A percentile compares a stretch with the other conserved stretches of the same genome.
These are phyloP conservation scores for Andrena trimmerana DNA, from an alignment of 2,888 invertebrate genomes.

Conservation along the genomic window DNA sequence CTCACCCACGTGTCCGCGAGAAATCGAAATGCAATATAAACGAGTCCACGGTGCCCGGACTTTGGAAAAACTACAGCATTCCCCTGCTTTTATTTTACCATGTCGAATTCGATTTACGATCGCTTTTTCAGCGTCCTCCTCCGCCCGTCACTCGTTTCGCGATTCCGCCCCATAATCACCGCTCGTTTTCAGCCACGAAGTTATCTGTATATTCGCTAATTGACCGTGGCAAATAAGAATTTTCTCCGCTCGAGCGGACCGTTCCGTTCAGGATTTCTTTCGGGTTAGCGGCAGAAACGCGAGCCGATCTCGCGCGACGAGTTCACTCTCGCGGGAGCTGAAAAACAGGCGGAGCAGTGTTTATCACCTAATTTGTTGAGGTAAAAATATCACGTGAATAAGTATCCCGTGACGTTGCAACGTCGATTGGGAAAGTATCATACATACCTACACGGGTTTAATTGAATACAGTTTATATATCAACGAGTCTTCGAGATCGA, in stretches of 20 bases:
- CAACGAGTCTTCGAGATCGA: no score
- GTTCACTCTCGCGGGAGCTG: not conserved
- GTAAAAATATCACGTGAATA: no score
- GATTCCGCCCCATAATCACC: slow-evolving; percentile 1
- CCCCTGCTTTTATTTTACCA: not conserved
- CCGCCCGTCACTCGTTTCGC: slow-evolving; percentile 5
- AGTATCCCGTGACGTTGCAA: no score
- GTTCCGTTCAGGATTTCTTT: slow-evolving; percentile 58
- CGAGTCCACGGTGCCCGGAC: not conserved
- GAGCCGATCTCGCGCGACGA: slow-evolving; percentile 20
- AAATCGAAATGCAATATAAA: not conserved
- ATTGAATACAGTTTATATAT: no score
- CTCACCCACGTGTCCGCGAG: not conserved
- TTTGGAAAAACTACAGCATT: not conserved
- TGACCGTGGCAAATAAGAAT: slow-evolving; percentile 77
- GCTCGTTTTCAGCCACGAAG: slow-evolving; percentile 43
- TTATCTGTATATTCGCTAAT: slow-evolving; percentile 67
- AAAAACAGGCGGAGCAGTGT: not conserved
- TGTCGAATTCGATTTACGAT: slow-evolving; percentile 20
- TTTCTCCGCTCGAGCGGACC: slow-evolving; percentile 67
- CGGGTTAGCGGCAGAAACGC: slow-evolving; percentile 46
- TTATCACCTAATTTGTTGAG: not conserved
- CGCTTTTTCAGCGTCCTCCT: slow-evolving; percentile 20
- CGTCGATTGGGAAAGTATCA: no score
- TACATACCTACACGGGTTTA: no score